A percentile compares a stretch with the other conserved stretches of the same genome.
Conservation (phyloP, 2,797 vertebrate species). For the Sternarchorhynchus goeldii region DNA sequence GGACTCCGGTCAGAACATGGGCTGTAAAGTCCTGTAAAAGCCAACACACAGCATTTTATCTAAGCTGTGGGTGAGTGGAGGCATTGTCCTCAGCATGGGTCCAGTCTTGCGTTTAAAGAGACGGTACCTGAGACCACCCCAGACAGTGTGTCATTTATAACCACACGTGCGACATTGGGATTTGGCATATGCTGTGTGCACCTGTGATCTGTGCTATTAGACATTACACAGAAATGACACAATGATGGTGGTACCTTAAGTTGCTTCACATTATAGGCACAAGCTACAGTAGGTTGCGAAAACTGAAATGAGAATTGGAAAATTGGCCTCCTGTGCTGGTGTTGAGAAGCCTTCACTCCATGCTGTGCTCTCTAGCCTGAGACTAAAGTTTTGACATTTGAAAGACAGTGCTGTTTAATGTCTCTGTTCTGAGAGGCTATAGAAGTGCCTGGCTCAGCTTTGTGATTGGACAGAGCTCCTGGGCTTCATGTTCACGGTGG, state of each 20-base stretch:
- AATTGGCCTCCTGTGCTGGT: neutral
- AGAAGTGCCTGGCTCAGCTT: neutral
- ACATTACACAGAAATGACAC: neutral
- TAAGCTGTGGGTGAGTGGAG: neutral
- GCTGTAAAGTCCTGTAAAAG: neutral
- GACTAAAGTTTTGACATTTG: constrained; percentile 5
- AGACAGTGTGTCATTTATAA: constrained; percentile 15
- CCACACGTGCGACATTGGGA: neutral
- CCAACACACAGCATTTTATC: constrained; percentile 26
- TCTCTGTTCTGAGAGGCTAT: neutral
- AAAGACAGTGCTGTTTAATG: neutral
- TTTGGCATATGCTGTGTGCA: neutral
- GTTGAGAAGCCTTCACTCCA: neutral
- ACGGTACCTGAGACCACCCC: constrained; percentile 18
- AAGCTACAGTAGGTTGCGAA: neutral
- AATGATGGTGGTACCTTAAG: neutral
- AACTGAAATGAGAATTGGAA: neutral
- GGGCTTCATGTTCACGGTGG: neutral
- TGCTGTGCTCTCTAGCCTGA: neutral
- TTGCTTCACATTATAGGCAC: neutral
- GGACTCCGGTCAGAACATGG: neutral
- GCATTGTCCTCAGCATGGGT: constrained; percentile 31
- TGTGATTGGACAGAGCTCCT: neutral
- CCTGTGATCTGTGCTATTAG: neutral
- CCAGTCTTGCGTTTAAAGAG: constrained; percentile 20